Base-by-base conservation (phyloP, 2,888 invertebrate genomes). In the Metellina segmentata region DNA sequence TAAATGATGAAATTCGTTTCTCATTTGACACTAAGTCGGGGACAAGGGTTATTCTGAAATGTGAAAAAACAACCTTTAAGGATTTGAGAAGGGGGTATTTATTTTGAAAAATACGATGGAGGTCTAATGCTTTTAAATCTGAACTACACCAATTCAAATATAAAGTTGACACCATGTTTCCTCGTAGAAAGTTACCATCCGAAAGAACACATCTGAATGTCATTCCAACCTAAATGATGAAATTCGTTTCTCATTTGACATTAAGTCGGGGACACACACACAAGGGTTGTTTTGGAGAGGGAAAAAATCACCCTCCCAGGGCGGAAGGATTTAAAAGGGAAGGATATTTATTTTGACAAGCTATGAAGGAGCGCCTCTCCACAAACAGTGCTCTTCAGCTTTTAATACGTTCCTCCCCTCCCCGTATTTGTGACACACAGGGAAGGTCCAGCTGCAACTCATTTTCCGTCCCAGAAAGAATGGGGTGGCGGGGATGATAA, bases 331-430 rank as follows among this genome's bases (percentile, higher is more conserved):
- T 61, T 16, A 61, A 61, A 61, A 61, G 61, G 51, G 85, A 90
- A 90, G 61, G 85, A 90, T 90, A 90, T 90, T 90, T 90, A 90
- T 90, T 90, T 90, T 90, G 90, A 90, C 90, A 90, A 90, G 90
- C 90, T 82, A 90, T 90, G 85, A 90, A 85, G 90, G 34, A 7
- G 61, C 34, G 48, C 69, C 74, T 72, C 70, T 70, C 71, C 72
- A 71, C 71, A 34, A 34, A 69, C 52, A 34, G 51, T 69, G 70
- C 51, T 74, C 53, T 74, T 69, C 81, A 53, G 75, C 88, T 81
- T 75, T 89, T 89, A 89, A 81, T 81, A 89, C 81, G 72, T 19
- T 61, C 70, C 79, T 52, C 77, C 52, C 72, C 70, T 13, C 78
- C 75, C 61, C 49, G 49, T 69, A 20, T 52, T n/a, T 49, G 16